Percentiles rank a stretch among this genome's conserved stretches.
These are phyloP conservation scores for Athene cunicularia DNA, from an alignment of 2,113 vertebrate genomes.

Conservation along the genomic window DNA sequence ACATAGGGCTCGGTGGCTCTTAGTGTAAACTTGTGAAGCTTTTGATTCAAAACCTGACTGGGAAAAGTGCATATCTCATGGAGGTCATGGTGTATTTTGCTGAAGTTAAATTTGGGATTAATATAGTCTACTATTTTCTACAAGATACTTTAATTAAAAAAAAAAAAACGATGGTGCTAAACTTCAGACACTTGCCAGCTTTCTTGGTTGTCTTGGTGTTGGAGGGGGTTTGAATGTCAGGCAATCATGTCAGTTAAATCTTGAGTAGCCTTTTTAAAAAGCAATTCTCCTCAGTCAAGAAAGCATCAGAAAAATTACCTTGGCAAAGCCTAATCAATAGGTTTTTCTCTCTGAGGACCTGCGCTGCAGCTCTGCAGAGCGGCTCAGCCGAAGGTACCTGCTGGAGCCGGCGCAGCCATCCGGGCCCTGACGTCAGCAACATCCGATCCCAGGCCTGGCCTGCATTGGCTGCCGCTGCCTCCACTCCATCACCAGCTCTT, in stretches of 20 bases:
- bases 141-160: neutral
- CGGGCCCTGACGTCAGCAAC: constrained; percentile 26
- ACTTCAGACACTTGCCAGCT: neutral
- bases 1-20: neutral
- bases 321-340: neutral
- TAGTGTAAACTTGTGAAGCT: neutral
- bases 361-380: constrained; percentile 10
- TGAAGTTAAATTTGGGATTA: neutral
- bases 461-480: constrained; percentile 74
- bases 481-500: constrained; percentile 67
- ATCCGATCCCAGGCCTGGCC: neutral
- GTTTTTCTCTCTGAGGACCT: neutral
- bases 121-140: neutral
- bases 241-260: neutral
- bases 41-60: neutral
- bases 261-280: neutral
- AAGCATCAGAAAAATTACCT: neutral
- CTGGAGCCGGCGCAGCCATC: constrained; percentile 49
- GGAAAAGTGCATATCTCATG: neutral
- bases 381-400: constrained; percentile 39
- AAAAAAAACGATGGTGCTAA: neutral
- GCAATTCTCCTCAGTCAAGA: neutral
- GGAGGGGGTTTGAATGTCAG: neutral
- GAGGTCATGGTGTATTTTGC: neutral
- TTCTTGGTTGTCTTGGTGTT: neutral